A percentile compares a stretch with the other conserved stretches of the same genome.
These are phyloP conservation scores for Salminus brasiliensis DNA, from an alignment of 2,113 vertebrate species.

Conservation along the genomic window DNA sequence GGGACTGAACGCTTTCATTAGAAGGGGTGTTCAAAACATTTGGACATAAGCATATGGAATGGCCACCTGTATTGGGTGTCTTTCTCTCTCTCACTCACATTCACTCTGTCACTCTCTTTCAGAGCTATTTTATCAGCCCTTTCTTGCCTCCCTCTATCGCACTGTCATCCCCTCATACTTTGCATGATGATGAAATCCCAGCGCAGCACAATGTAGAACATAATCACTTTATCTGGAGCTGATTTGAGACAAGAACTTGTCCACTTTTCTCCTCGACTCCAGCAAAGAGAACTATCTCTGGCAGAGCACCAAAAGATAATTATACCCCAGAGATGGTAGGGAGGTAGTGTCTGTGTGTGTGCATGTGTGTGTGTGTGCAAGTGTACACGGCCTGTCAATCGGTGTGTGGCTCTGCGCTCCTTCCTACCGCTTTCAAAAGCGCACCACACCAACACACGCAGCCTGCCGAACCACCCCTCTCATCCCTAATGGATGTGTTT, in stretches of 20 bases:
- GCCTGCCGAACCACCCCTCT: slow-evolving; percentile 36
- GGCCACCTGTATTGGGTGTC: too few relatives aligned
- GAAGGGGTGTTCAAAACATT: too few relatives aligned
- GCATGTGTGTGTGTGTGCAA: neutral
- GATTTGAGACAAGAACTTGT: slow-evolving; percentile 61
- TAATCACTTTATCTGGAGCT: slow-evolving; percentile 60
- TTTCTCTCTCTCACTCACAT: neutral
- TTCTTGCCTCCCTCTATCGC: slow-evolving; percentile 35
- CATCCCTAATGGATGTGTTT: slow-evolving; percentile 49
- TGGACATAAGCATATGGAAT: too few relatives aligned
- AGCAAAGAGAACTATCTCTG: slow-evolving; percentile 47
- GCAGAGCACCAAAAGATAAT: slow-evolving; percentile 58
- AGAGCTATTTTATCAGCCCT: slow-evolving; percentile 42
- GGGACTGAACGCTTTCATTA: too few relatives aligned
- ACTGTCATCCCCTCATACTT: slow-evolving; percentile 44
- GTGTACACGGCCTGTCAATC: slow-evolving; percentile 30
- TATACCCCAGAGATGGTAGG: slow-evolving; percentile 53
- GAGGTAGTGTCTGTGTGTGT: neutral
- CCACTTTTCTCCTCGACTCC: slow-evolving; percentile 42
- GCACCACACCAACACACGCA: slow-evolving; percentile 38
- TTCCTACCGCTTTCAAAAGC: slow-evolving; percentile 46
- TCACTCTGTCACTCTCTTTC: neutral
- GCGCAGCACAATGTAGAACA: slow-evolving; percentile 49
- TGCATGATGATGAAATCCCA: slow-evolving; percentile 60
- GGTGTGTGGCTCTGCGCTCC: slow-evolving; percentile 31